Evolutionary conservation across 1,140 invertebrate genomes (phyloP), one percentile per base, ranked within the genome.

Genomic region (Drosophila sucinea): DNA sequence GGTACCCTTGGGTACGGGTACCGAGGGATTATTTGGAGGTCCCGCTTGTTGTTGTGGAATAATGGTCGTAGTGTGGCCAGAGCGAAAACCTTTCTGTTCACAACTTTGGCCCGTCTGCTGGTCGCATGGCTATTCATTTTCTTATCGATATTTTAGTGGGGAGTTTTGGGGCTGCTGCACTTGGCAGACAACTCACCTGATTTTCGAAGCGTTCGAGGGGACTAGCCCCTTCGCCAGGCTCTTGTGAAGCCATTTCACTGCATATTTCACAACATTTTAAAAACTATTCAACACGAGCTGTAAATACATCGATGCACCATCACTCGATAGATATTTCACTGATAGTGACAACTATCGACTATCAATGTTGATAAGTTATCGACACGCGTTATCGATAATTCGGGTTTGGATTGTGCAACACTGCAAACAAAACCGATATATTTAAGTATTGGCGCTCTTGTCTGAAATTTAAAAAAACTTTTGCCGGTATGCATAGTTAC

Each of bases 21-120:
- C 44, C 44, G 44, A 51, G 44, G 44, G 44, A 51, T 51, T 51
- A 51, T 51, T 51, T 51, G 44, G 44, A 51, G 44, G 44, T 51
- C 44, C 44, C 44, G 44, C 44, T 51, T 51, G 44, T 51, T 51
- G 44, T 51, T 51, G 44, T 47, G 44, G 44, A 25, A 27, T 25
- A 51, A 51, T 51, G 23, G 1, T 27, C 27, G 44, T 27, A 51
- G 44, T 51, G 44, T 51, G 44, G 44, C 44, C 44, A 47, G 44
- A 44, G 41, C 5, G 17, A 44, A 44, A 44, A 44, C 41, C 41
- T 44, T 23, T 44, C 17, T 44, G 17, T 7, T 44, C 17, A 44
- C 23, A n/a, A 44, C 6, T 44, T 17, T n/a, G 7, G 41, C 41
- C 17, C 44, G 44, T 23, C 17, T 25, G 44, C 5, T 25, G 7